These are phyloP conservation scores for Siniperca scherzeri DNA, from an alignment of 2,797 vertebrate genomes.

Conservation along the genomic window DNA sequence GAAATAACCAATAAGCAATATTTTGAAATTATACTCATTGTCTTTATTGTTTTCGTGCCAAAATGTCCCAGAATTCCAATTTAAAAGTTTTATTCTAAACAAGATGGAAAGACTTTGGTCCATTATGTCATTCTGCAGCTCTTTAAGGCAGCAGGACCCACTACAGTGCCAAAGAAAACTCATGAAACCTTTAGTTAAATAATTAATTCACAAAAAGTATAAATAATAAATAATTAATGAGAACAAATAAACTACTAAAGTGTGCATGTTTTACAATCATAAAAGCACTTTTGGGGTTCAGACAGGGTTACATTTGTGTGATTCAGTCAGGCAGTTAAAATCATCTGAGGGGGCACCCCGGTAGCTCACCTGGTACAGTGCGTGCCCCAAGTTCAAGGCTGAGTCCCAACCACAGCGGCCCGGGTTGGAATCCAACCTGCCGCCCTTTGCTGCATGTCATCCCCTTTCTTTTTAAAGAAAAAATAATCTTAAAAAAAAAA, in stretches of 20 bases:
- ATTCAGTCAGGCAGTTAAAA: background rate
- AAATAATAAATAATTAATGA: background rate
- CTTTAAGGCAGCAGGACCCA: background rate
- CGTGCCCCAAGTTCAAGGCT: no score
- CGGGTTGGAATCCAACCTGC: no score
- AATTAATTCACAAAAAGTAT: background rate
- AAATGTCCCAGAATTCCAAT: background rate
- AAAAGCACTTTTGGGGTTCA: background rate
- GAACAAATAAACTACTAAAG: background rate
- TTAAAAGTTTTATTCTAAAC: background rate
- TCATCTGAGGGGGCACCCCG: no score
- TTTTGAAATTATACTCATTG: background rate
- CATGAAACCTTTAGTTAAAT: background rate
- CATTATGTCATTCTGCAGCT: background rate
- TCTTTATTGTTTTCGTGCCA: background rate
- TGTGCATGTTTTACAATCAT: background rate
- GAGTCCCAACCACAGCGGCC: no score
- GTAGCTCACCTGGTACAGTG: no score
- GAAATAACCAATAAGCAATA: background rate
- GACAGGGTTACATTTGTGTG: background rate
- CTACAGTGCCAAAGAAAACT: background rate
- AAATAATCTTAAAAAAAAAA: no score
- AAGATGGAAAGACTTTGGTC: background rate
- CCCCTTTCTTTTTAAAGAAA: no score
- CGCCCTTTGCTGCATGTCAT: no score